Evolutionary conservation across 2,113 vertebrate genomes (phyloP).

Genomic region (Herpailurus yagouaroundi): DNA sequence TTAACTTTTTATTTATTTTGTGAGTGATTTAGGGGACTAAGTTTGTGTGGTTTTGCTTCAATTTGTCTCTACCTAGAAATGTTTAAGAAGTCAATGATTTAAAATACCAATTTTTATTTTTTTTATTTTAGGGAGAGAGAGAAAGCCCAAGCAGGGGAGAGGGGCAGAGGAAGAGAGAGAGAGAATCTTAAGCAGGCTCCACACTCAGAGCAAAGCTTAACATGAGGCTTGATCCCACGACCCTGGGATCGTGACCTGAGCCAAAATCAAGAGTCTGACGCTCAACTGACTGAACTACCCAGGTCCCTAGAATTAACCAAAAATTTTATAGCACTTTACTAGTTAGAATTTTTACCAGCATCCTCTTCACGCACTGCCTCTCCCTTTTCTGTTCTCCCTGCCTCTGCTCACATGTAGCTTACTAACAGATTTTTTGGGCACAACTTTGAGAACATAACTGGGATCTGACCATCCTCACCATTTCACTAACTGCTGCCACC

Average conservation of each 20-base stretch:
- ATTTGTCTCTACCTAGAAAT: constrained; percentile 17
- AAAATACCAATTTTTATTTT: background rate
- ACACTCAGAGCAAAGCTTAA: too few relatives aligned
- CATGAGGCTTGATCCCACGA: background rate
- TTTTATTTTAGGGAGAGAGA: too few relatives aligned
- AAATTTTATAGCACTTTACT: background rate
- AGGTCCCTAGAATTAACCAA: too few relatives aligned
- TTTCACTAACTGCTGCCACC: background rate
- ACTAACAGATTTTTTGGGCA: background rate
- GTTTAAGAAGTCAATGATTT: background rate
- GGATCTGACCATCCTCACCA: background rate
- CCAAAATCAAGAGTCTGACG: too few relatives aligned
- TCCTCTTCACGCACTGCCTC: background rate
- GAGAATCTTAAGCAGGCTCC: too few relatives aligned
- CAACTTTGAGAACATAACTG: background rate
- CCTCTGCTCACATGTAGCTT: background rate
- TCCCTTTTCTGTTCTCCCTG: background rate
- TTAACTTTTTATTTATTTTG: background rate
- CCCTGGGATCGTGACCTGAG: too few relatives aligned
- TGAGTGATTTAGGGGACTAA: background rate
- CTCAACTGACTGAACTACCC: too few relatives aligned
- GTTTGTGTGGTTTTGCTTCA: background rate
- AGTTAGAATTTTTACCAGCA: constrained; percentile 2
- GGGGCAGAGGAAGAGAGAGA: too few relatives aligned
- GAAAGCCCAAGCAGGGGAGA: too few relatives aligned